Evolutionary conservation across 2,113 vertebrate genomes (phyloP), one percentile per base, ranked within the genome.

Genomic region (Odocoileus virginianus): DNA sequence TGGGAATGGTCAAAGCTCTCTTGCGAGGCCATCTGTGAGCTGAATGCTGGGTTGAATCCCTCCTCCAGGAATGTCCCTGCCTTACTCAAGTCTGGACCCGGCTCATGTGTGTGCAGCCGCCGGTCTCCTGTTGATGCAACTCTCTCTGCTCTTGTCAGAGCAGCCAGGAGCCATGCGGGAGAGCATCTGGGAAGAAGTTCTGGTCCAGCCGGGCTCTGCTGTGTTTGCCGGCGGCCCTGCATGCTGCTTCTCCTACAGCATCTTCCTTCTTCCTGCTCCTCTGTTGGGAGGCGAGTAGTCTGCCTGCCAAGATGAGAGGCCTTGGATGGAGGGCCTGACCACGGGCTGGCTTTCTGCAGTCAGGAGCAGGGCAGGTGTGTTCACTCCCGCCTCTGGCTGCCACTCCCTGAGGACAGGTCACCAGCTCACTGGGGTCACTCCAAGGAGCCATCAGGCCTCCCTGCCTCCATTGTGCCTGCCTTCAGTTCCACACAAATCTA

Each of bases 21-120:
- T 57, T 71, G 45, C 6, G 3, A 79, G 94, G 83, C 27, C 57
- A 89, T 83, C 85, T 58, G 47, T 25, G 54, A 58, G 88, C 74
- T 27, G 23, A 84, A 61, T 87, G 87, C 78, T 91, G 79, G 52
- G 55, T 17, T 14, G 17, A 92, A 94, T 87, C 61, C 95, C 89
- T 78, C 92, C 89, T 89, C 87, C 95, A 92, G 96, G 94, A 97
- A 95, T 55, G 95, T 90, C 87, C 57, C 74, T 85, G 58, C 97
- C 89, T 87, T 64, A 61, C 83, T 97, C 92, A 97, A 95, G 97
- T 85, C 96, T 88, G 57, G 95, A 86, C 87, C 50, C 8, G 27
- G 97, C 94, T 95, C 57, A n/a, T 25, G 7, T 6, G 60, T 47
- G 55, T 79, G 89, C 25, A 60, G 89, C 89, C 7, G 12, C 96